Conservation (phyloP, 2,113 vertebrate genomes). For the Scalopus aquaticus region DNA sequence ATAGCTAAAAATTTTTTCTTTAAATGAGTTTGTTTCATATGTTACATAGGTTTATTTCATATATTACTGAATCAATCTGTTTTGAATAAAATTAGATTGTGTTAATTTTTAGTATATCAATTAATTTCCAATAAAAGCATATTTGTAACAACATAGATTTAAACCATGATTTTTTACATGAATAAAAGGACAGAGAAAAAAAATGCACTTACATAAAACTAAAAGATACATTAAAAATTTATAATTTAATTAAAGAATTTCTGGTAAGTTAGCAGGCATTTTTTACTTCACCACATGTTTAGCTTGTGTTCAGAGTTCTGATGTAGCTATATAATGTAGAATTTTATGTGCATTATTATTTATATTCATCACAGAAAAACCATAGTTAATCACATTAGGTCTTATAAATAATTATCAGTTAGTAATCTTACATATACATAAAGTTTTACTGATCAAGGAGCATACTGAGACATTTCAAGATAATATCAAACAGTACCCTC, state of each 20-base stretch:
- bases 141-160: not conserved
- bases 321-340: not conserved
- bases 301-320: not conserved
- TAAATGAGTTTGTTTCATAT: constrained; percentile 17
- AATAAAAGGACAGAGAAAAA: constrained; percentile 49
- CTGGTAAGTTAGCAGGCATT: not conserved
- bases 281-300: constrained; percentile 22
- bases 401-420: constrained; percentile 12
- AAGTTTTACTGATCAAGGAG: not conserved
- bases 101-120: constrained; percentile 31
- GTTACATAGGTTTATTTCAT: not conserved
- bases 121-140: constrained; percentile 39
- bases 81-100: constrained; percentile 40
- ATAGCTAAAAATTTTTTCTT: constrained; percentile 27
- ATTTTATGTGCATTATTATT: not conserved
- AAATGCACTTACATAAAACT: constrained; percentile 9
- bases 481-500: not conserved
- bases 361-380: constrained; percentile 9
- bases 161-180: not conserved
- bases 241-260: constrained; percentile 58
- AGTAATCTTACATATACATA: not conserved
- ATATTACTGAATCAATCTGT: not conserved
- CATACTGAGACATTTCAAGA: not conserved
- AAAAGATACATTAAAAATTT: constrained; percentile 31
- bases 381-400: not conserved